Base-by-base conservation (phyloP, 35 echinoderm and acorn worm genomes). In the Hemicentrotus pulcherrimus region DNA sequence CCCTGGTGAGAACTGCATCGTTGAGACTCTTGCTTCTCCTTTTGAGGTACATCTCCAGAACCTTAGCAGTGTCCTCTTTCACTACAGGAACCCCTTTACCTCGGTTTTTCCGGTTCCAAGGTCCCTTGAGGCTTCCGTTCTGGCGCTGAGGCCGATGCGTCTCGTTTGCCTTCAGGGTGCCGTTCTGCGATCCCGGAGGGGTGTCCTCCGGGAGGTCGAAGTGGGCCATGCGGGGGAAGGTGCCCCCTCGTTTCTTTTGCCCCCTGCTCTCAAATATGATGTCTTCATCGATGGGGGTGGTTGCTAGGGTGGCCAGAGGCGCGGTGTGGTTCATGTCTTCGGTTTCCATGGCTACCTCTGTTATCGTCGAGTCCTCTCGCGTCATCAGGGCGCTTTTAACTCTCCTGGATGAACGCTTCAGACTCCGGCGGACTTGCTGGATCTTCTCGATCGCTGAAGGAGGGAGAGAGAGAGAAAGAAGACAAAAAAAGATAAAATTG, bases 41-140 rank as follows among this genome's bases (percentile, higher is more conserved):
- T 85, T 98, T 98, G 6, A 98, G 86, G 85, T 97, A 97, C 95
- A 97, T 98, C 31, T 98, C 97, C 95, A 98, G 95, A 24, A 98
- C 97, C 86, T 97, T 98, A 13, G 88, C 96, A 41, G 97, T 97
- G 31, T 98, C 97, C 47, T 94, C 95, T 91, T 96, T 98, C 88
- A 97, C 95, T 41, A 94, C 93, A 31, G 96, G 97, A 47, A 98
- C 32, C 65, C 95, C 94, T 50, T 94, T 97, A 61, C 96, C 96
- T 91, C 96, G 97, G 19, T 86, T 98, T 47, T 94, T 95, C 47
- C 91, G 65, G 55, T 95, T 50, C 33, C 93, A 58, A 55, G 97
- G 70, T 86, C 97, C 65, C 92, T 94, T 86, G 31, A 91, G 92
- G 31, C 91, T 89, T 92, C 95, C 48, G 48, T 93, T 93, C 46